Evolutionary conservation across 2,797 vertebrate genomes (phyloP).

Genomic region (Ficedula albicollis): DNA sequence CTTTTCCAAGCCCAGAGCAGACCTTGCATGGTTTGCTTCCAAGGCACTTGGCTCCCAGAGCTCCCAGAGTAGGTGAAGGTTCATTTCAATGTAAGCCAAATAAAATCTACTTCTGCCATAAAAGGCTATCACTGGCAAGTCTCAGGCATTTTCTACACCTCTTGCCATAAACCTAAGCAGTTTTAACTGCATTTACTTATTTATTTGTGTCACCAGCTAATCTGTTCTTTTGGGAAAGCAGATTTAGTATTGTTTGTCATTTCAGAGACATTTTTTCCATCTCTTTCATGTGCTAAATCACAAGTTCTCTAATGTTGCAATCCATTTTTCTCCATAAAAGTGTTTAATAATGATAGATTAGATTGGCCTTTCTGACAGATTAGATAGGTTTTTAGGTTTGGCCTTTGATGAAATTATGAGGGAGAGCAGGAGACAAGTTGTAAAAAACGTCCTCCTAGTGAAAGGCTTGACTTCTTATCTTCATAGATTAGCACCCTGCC

Average conservation of each 20-base stretch:
- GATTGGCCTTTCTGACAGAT: conserved; percentile 67
- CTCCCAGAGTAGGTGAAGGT: neutral
- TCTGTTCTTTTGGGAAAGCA: conserved; percentile 53
- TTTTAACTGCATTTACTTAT: conserved; percentile 50
- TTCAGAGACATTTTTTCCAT: conserved; percentile 47
- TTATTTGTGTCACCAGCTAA: conserved; percentile 58
- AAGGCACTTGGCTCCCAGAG: neutral
- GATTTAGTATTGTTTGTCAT: conserved; percentile 58
- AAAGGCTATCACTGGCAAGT: conserved; percentile 21
- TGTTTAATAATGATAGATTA: conserved; percentile 67
- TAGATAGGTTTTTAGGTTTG: conserved; percentile 65
- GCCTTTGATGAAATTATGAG: conserved; percentile 68
- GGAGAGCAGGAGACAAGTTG: conserved; percentile 38
- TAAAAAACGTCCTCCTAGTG: conserved; percentile 35
- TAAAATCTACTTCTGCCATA: neutral
- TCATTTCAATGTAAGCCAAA: neutral
- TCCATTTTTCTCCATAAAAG: conserved; percentile 65
- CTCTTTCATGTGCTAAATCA: conserved; percentile 59
- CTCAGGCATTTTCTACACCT: neutral
- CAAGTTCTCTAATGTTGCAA: conserved; percentile 56
- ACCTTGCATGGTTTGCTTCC: neutral
- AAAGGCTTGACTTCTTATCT: conserved; percentile 71
- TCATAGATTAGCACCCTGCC: conserved; percentile 66
- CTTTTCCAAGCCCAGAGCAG: neutral
- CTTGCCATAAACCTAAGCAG: conserved; percentile 12